phyloP scores from a whole-genome alignment of 2,797 vertebrate genomes.

The Enoplosus armatus region DNA sequence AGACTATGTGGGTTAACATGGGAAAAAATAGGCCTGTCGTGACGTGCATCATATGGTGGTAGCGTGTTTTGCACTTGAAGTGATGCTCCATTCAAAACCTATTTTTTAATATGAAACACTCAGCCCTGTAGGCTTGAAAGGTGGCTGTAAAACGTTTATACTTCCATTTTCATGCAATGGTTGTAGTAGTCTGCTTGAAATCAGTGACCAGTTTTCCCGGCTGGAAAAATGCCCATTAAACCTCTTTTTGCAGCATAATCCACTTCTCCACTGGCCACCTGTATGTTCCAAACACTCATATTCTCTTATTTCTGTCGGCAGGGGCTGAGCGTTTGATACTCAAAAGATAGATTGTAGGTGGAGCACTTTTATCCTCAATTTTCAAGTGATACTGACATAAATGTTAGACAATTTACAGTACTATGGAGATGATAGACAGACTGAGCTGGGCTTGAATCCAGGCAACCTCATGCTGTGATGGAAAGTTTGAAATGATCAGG shows the following conservation, averaged over 20 bases:
- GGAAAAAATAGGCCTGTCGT: constrained; percentile 28
- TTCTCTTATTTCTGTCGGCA: constrained; percentile 26
- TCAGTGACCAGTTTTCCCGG: constrained; percentile 23
- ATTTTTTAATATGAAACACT: constrained; percentile 71
- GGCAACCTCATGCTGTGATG: constrained; percentile 81
- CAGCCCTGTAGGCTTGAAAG: constrained; percentile 46
- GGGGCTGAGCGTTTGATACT: constrained; percentile 54
- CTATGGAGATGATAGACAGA: constrained; percentile 71
- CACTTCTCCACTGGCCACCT: constrained; percentile 25
- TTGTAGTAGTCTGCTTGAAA: constrained; percentile 31
- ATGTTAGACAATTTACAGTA: constrained; percentile 70
- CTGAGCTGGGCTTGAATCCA: constrained; percentile 66
- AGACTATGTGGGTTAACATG: constrained; percentile 29
- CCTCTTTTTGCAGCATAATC: constrained; percentile 13
- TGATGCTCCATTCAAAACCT: constrained; percentile 71
- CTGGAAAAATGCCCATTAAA: constrained; percentile 24
- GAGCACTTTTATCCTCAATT: constrained; percentile 62
- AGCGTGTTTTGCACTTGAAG: constrained; percentile 71
- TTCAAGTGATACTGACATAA: constrained; percentile 57
- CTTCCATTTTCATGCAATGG: constrained; percentile 27
- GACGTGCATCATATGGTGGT: constrained; percentile 66
- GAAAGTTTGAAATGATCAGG: constrained; percentile 81
- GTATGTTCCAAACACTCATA: constrained; percentile 4
- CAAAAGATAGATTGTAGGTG: constrained; percentile 59
- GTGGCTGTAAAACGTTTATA: constrained; percentile 41